phyloP scores from a whole-genome alignment of 23 tunicate genomes.

The Trididemnum clinides region DNA sequence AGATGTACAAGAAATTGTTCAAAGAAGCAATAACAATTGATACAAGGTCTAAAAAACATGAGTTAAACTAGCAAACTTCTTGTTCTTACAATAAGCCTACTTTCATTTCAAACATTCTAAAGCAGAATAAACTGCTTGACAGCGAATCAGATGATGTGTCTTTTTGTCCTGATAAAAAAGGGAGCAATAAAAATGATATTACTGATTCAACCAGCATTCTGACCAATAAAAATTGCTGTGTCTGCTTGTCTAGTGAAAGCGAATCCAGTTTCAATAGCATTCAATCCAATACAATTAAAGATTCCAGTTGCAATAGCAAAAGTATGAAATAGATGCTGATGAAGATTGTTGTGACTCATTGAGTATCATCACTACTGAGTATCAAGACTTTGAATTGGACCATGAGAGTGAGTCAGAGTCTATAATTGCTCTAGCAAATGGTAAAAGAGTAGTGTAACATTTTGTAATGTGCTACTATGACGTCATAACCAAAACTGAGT shows the following conservation, averaged over 20 bases:
- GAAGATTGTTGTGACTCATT: no score
- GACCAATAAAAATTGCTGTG: background rate
- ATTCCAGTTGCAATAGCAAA: no score
- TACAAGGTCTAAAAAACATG: background rate
- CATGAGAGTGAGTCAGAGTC: no score
- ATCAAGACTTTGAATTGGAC: background rate
- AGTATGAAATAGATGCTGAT: no score
- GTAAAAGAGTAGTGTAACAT: no score
- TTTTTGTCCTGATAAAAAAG: background rate
- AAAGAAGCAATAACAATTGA: background rate
- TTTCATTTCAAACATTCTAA: background rate
- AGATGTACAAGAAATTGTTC: background rate
- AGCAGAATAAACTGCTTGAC: background rate
- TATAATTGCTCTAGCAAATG: no score
- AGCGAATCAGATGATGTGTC: background rate
- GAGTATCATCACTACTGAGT: no score
- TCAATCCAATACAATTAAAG: no score
- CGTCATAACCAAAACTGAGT: no score
- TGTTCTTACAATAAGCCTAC: background rate
- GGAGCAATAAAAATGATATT: background rate
- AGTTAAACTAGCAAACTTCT: background rate
- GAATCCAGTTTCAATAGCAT: no score
- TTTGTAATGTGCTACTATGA: no score
- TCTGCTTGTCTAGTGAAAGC: no score
- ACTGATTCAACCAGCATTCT: background rate